Conservation (phyloP, 1,140 invertebrate species). For the Mya arenaria region DNA sequence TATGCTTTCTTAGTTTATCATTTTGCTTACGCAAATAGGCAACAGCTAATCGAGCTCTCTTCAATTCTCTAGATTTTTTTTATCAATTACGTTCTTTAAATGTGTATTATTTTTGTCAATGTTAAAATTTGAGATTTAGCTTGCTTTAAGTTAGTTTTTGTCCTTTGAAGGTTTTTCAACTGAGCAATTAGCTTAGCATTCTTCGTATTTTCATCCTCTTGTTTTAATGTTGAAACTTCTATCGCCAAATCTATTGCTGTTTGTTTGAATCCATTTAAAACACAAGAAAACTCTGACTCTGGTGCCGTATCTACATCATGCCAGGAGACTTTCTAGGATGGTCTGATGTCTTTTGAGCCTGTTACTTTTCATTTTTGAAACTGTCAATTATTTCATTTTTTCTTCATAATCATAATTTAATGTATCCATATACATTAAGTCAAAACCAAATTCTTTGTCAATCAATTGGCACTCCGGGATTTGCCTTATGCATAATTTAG, state of each 20-base stretch:
- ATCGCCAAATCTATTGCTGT: neutral
- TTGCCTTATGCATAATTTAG: neutral
- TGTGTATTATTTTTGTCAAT: neutral
- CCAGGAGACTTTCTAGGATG: neutral
- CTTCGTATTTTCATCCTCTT: neutral
- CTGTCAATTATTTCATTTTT: constrained; percentile 1
- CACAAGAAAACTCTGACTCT: neutral
- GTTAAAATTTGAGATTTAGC: neutral
- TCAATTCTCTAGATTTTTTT: constrained; percentile 16
- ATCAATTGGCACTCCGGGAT: neutral
- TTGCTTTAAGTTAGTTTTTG: constrained; percentile 5
- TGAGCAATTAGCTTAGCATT: neutral
- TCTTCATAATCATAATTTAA: constrained; percentile 8
- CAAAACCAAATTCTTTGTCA: neutral
- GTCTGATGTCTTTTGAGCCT: neutral
- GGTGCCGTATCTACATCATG: neutral
- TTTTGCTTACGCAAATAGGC: constrained; percentile 15
- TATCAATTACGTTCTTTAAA: constrained; percentile 1
- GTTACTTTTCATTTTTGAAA: constrained; percentile 32
- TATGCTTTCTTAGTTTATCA: constrained; percentile 1
- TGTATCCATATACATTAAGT: neutral
- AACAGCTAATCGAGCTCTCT: neutral
- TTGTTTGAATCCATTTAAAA: neutral
- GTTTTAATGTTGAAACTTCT: constrained; percentile 5
- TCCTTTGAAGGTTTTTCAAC: neutral